A percentile compares a stretch with the other conserved stretches of the same genome.
phyloP scores from a whole-genome alignment of 2,888 invertebrate species.

The Chorisops tibialis region DNA sequence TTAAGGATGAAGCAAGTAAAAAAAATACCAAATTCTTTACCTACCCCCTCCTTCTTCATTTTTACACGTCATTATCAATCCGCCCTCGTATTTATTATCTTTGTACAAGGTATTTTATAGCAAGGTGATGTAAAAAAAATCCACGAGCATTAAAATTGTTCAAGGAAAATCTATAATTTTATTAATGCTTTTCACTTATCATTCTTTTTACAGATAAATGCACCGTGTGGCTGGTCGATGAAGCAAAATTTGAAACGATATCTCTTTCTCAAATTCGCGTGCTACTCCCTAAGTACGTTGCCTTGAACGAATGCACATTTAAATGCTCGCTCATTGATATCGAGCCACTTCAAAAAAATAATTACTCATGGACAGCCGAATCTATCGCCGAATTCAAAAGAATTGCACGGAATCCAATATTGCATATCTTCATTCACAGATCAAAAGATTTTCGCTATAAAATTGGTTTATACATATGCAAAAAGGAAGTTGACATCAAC shows the following conservation, averaged over 20 bases:
- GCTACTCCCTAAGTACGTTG: slow-evolving; percentile 47
- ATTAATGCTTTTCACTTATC: too few relatives aligned
- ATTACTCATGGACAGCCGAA: slow-evolving; percentile 47
- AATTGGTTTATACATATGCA: slow-evolving; percentile 51
- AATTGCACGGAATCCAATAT: slow-evolving; percentile 43
- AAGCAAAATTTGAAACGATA: slow-evolving; percentile 58
- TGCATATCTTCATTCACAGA: slow-evolving; percentile 50
- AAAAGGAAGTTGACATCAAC: slow-evolving; percentile 49
- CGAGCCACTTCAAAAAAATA: slow-evolving; percentile 46
- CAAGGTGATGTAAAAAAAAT: too few relatives aligned
- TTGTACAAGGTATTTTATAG: too few relatives aligned
- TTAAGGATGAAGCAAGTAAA: too few relatives aligned
- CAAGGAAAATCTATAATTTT: too few relatives aligned
- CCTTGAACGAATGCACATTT: slow-evolving; percentile 39
- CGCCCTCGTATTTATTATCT: too few relatives aligned
- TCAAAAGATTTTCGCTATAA: slow-evolving; percentile 40
- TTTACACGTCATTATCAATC: too few relatives aligned
- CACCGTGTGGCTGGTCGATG: slow-evolving; percentile 55
- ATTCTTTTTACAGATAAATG: slow-evolving; percentile 7
- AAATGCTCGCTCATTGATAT: slow-evolving; percentile 51
- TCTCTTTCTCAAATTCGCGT: slow-evolving; percentile 53
- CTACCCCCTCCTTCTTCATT: too few relatives aligned
- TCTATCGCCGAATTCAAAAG: slow-evolving; percentile 48
- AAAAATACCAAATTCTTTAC: too few relatives aligned
- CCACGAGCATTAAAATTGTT: too few relatives aligned